phyloP scores from a whole-genome alignment of 2,113 vertebrate species.

The Antigone vipio region DNA sequence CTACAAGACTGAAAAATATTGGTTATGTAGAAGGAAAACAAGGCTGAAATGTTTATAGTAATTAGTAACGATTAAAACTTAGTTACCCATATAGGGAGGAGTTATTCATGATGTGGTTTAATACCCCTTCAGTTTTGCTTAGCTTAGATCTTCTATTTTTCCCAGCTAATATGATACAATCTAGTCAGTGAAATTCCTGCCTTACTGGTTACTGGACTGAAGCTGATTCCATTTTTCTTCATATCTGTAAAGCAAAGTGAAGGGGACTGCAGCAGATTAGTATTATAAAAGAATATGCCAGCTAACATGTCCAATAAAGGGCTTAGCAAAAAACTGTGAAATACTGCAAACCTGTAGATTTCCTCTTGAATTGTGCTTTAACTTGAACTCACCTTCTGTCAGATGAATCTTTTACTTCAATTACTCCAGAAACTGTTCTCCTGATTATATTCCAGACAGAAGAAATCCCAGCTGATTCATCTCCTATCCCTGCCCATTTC shows the following conservation, averaged over 20 bases:
- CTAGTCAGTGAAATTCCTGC: background rate
- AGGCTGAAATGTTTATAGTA: background rate
- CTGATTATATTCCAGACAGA: background rate
- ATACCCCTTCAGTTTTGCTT: background rate
- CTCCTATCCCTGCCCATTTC: background rate
- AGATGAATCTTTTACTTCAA: background rate
- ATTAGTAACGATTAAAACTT: background rate
- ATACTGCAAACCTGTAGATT: background rate
- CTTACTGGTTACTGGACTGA: background rate
- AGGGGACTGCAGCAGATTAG: background rate
- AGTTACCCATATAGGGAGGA: background rate
- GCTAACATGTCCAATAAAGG: background rate
- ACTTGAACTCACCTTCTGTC: background rate
- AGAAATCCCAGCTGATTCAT: background rate
- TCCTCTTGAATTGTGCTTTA: background rate
- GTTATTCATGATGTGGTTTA: background rate
- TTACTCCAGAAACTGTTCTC: background rate
- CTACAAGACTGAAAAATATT: background rate
- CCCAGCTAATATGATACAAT: background rate
- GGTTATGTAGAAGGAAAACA: background rate
- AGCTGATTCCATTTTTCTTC: constrained; percentile 13
- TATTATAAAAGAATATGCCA: background rate
- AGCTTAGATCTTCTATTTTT: background rate
- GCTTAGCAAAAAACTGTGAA: background rate
- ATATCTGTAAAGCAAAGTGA: background rate